Percentiles rank a stretch among this genome's conserved stretches.
Evolutionary conservation across 2,888 invertebrate species (phyloP).

Genomic region (Cephus runcator): DNA sequence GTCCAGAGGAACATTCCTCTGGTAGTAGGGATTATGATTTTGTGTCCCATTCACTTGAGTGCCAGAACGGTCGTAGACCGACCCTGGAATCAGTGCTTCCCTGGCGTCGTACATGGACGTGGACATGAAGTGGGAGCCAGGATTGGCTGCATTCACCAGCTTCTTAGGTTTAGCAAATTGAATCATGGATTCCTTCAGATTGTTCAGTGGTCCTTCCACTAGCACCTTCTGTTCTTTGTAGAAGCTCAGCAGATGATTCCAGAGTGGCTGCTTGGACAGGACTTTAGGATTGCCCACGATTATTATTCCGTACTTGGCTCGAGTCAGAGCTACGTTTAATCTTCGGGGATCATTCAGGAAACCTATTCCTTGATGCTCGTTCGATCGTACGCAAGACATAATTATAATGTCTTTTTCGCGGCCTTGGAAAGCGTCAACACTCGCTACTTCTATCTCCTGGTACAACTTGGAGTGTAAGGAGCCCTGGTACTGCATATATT

Average conservation of each 20-base stretch:
- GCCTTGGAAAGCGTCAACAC: constrained; percentile 99
- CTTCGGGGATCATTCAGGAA: constrained; percentile 98
- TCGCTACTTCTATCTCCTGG: constrained; percentile 98
- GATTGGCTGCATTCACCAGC: constrained; percentile 92
- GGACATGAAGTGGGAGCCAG: constrained; percentile 97
- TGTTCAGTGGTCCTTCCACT: constrained; percentile 97
- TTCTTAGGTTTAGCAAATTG: constrained; percentile 98
- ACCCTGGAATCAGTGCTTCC: constrained; percentile 93
- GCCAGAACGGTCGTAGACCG: constrained; percentile 86
- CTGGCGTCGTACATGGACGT: constrained; percentile 97
- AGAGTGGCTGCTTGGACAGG: constrained; percentile 95
- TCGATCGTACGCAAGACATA: constrained; percentile 98
- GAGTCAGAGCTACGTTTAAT: constrained; percentile 96
- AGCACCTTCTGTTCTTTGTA: constrained; percentile 97
- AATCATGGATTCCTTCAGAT: constrained; percentile 95
- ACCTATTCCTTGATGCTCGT: constrained; percentile 98
- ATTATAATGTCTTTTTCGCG: constrained; percentile 99
- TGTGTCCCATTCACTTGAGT: constrained; percentile 58
- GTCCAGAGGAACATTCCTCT: constrained; percentile 68
- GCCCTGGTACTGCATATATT: constrained; percentile 99
- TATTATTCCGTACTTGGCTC: constrained; percentile 97
- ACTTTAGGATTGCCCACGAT: constrained; percentile 99
- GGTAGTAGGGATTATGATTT: constrained; percentile 62
- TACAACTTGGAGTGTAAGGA: constrained; percentile 96
- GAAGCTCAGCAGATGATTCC: constrained; percentile 97